Evolutionary conservation across 2,797 vertebrate genomes (phyloP), one percentile per base, ranked within the genome.

Genomic region (Acestrorhynchus altus): DNA sequence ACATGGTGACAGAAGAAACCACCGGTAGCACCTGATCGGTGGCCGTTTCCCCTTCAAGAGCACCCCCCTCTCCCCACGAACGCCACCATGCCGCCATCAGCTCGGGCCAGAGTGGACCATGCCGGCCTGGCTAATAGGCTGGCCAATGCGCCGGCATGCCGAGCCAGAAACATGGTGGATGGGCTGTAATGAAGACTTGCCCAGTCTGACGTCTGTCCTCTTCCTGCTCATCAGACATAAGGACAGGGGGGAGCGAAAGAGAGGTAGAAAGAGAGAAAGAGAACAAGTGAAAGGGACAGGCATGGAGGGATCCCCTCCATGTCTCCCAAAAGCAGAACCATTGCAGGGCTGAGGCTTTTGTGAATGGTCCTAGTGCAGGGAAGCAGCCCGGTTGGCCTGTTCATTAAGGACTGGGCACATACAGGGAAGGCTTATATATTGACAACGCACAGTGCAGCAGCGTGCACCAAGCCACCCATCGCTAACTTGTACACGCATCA

Each of bases 161-260:
- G 88, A 87, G 90, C 86, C 81, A 56, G 87, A 86, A 86, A 85
- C 86, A 82, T 83, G 88, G 80, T 86, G 83, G 83, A 89, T 61
- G 82, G 83, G 83, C 88, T 81, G 87, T 92, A 90, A 92, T 91
- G 90, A 93, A 91, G 89, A 91, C 82, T 72, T 86, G 85, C 88
- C 79, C 85, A 54, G 77, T 65, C 81, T 81, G 83, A 70, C 66
- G 74, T 71, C 79, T 57, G 51, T 74, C 76, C 54, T 72, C 59
- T n/a, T 81, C 70, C 65, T 81, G 66, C 57, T 80, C 73, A 83
- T 80, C 72, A 76, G 77, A 79, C 61, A 59, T 52, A 85, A 77
- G 72, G 56, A 70, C 31, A 35, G 22, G 20, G 16, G 51, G 49
- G 64, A 40, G 44, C 13, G 44, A n/a, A 72, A 46, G 42, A 70